These are phyloP conservation scores for Ennomos quercinarius DNA, from an alignment of 2,888 invertebrate species.

Conservation along the genomic window DNA sequence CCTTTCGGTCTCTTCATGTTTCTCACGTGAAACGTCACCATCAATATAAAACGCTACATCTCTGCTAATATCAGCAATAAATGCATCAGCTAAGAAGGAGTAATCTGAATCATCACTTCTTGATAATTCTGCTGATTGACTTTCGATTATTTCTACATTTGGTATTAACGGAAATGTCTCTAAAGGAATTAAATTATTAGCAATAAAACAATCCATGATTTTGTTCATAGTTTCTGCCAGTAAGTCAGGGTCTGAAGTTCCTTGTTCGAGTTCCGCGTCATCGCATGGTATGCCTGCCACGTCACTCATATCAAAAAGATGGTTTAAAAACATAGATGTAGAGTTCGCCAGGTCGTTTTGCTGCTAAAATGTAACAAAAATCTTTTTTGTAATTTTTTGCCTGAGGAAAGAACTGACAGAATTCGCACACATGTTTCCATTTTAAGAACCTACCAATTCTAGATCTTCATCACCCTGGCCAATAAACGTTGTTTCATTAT, in stretches of 20 bases:
- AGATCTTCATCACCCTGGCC: slow-evolving; percentile 77
- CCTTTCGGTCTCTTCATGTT: slow-evolving; percentile 32
- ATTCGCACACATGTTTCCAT: no score
- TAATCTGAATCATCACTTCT: slow-evolving; percentile 57
- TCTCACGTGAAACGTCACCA: slow-evolving; percentile 39
- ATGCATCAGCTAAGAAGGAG: slow-evolving; percentile 61
- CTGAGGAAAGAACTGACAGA: not conserved
- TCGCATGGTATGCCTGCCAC: slow-evolving; percentile 57
- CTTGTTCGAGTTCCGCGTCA: slow-evolving; percentile 47
- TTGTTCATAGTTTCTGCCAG: slow-evolving; percentile 54
- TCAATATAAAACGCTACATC: slow-evolving; percentile 57
- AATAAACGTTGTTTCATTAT: slow-evolving; percentile 55
- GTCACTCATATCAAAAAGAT: slow-evolving; percentile 75
- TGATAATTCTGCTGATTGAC: slow-evolving; percentile 38
- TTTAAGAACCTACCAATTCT: slow-evolving; percentile 53
- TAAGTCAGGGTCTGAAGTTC: slow-evolving; percentile 45
- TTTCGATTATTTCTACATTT: slow-evolving; percentile 37
- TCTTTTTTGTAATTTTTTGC: not conserved
- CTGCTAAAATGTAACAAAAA: slow-evolving; percentile 45
- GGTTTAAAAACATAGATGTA: slow-evolving; percentile 70
- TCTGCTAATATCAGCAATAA: slow-evolving; percentile 45
- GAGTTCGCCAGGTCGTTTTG: slow-evolving; percentile 60
- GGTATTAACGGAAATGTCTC: slow-evolving; percentile 38
- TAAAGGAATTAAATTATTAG: slow-evolving; percentile 15
- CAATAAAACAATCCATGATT: slow-evolving; percentile 45